Base-by-base conservation (phyloP, 2,888 invertebrate species). In the Leptinotarsa haldemani region DNA sequence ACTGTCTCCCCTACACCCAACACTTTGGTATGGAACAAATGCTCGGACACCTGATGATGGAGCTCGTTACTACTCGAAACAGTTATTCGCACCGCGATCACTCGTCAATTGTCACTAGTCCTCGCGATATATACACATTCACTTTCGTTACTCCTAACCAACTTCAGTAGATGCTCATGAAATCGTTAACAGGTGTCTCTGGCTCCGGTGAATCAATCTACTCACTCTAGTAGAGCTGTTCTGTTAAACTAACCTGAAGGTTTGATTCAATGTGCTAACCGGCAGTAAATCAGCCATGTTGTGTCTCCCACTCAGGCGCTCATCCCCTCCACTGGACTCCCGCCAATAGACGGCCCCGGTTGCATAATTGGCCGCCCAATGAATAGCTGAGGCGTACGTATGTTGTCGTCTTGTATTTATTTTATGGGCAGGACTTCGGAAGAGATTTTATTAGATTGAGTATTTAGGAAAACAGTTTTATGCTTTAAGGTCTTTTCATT, bases 221-320 rank as follows among this genome's bases (percentile, higher is more conserved):
- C 78, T 79, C 84, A 78, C 79, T 82, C 82, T 69, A 79, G 77
- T 77, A 77, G 84, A 84, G 83, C 84, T 84, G 80, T 85, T 78
- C 81, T 83, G 82, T 79, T 81, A 83, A 86, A 87, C 87, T 86
- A 86, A 86, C 84, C 83, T 83, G 77, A 82, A 83, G 81, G 70
- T 75, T 67, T 77, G 77, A 77, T 77, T 74, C 78, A 74, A 72
- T 76, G 77, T 75, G 74, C 78, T 77, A 78, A 76, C 82, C 80
- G 84, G 84, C 83, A 83, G 85, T 87, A 86, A 86, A 87, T 87
- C 87, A 88, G 88, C 88, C 88, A 88, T 88, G 86, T 88, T 88
- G 85, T 83, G 79, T 77, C 77, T 80, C 84, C 86, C 86, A 82
- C 78, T 74, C 58, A 61, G 75, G 66, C 77, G 71, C 65, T 74